A percentile compares a stretch with the other conserved stretches of the same genome.
Evolutionary conservation across 1,140 invertebrate genomes (phyloP).

Genomic region (Lycorma delicatula): DNA sequence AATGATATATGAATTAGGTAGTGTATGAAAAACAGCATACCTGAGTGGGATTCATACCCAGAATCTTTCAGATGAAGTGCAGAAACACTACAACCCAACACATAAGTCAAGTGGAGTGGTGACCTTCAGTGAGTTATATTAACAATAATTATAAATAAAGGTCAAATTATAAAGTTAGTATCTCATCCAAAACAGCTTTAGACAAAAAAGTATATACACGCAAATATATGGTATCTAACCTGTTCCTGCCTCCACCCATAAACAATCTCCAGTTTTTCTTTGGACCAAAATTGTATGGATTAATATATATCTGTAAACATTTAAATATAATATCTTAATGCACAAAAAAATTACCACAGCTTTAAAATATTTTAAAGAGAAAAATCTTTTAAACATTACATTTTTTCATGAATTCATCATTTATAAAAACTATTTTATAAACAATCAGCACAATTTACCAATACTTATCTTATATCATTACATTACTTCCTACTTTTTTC

Average conservation of each 20-base stretch:
- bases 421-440: background rate
- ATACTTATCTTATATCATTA: background rate
- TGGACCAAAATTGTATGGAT: conserved; percentile 84
- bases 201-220: background rate
- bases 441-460: background rate
- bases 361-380: background rate
- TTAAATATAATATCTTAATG: no score
- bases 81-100: no score
- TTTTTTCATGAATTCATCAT: no score
- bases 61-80: no score
- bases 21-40: no score
- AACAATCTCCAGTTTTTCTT: conserved; percentile 83
- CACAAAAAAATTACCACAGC: background rate
- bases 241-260: conserved; percentile 64
- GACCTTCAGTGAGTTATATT: background rate
- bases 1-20: no score
- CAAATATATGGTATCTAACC: conserved; percentile 38
- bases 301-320: conserved; percentile 51
- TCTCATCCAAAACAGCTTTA: background rate
- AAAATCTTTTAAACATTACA: background rate
- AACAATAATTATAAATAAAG: background rate
- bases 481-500: background rate
- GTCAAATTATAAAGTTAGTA: background rate
- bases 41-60: no score
- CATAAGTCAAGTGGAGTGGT: no score